Percentiles rank a stretch among this genome's conserved stretches.
Conservation (phyloP, 2,113 vertebrate genomes). For the Cyphomyrus plagiostoma region DNA sequence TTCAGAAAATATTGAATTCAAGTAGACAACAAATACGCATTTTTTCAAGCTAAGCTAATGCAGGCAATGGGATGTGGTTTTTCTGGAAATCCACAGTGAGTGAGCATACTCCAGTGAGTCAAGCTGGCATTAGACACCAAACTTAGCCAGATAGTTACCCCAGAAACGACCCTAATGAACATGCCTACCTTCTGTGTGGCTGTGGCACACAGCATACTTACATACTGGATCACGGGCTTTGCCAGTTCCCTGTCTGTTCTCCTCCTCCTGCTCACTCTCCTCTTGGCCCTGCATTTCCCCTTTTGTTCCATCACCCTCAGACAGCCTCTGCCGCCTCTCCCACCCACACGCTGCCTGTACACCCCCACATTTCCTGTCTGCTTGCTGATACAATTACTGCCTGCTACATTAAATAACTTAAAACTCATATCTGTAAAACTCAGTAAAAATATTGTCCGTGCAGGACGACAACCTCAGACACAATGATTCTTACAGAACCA, state of each 20-base stretch:
- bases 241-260: background rate
- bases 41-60: background rate
- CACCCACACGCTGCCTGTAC: background rate
- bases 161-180: background rate
- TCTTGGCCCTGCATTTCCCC: background rate
- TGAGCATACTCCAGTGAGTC: background rate
- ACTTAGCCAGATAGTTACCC: background rate
- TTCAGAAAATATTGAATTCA: background rate
- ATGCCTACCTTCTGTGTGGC: background rate
- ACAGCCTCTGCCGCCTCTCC: background rate
- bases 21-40: background rate
- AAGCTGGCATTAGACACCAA: background rate
- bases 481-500: background rate
- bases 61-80: background rate
- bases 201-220: background rate
- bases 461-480: background rate
- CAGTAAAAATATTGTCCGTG: background rate
- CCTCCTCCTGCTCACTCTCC: background rate
- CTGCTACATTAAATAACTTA: background rate
- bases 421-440: background rate
- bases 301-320: background rate
- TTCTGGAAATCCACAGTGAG: background rate
- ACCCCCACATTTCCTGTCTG: constrained; percentile 7
- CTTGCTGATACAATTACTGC: background rate
- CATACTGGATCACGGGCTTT: background rate